Evolutionary conservation across 2,888 invertebrate species (phyloP).

Genomic region (Apeira syringaria): DNA sequence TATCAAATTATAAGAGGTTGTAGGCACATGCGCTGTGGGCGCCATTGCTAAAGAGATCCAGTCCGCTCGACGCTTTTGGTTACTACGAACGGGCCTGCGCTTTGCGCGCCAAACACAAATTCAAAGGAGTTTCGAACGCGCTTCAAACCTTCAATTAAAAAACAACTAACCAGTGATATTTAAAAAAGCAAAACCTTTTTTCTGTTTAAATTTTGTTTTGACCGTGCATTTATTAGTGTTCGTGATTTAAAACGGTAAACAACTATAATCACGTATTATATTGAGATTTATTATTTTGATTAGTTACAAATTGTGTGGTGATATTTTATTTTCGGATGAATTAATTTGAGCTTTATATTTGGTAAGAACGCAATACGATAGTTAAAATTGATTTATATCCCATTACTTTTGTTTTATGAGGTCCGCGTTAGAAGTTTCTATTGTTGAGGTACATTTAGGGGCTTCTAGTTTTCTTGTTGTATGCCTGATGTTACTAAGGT

Average conservation of each 20-base stretch:
- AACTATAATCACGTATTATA: constrained; percentile 40
- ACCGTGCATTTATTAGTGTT: constrained; percentile 34
- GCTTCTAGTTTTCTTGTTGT: too few relatives aligned
- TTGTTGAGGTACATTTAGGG: too few relatives aligned
- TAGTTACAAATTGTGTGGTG: constrained; percentile 45
- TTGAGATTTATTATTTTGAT: constrained; percentile 41
- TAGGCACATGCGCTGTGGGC: constrained; percentile 65
- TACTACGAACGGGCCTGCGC: constrained; percentile 59
- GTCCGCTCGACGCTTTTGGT: constrained; percentile 65
- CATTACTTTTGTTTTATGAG: constrained; percentile 14
- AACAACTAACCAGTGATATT: constrained; percentile 22
- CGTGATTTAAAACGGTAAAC: constrained; percentile 36
- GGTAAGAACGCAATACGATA: constrained; percentile 39
- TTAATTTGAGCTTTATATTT: constrained; percentile 31
- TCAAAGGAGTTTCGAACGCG: constrained; percentile 50
- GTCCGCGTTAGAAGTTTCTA: constrained; percentile 3
- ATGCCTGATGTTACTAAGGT: too few relatives aligned
- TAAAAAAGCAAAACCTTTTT: constrained; percentile 15
- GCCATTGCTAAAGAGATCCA: constrained; percentile 50
- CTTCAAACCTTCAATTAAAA: constrained; percentile 43
- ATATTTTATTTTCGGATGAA: constrained; percentile 44
- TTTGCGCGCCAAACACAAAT: constrained; percentile 48
- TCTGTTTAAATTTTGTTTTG: constrained; percentile 15
- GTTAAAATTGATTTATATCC: constrained; percentile 17
- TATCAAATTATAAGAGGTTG: constrained; percentile 78